phyloP scores from a whole-genome alignment of 2,113 vertebrate species.

The Anolis sagrei region DNA sequence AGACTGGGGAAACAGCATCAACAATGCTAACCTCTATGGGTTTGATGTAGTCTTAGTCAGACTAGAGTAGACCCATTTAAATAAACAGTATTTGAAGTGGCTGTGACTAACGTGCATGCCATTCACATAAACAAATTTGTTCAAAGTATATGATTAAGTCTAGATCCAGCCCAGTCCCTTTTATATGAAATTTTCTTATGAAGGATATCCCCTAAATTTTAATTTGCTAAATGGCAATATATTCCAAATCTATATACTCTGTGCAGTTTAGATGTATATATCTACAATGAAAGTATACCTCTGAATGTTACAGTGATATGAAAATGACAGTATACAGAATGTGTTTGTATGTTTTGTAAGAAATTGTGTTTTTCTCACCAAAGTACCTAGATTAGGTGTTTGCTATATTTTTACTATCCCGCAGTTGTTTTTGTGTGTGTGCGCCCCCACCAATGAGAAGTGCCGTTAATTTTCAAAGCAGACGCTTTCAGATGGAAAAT shows the following conservation, averaged over 20 bases:
- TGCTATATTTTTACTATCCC: conserved; percentile 49
- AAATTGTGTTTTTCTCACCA: conserved; percentile 34
- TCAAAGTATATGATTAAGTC: not conserved
- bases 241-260: conserved; percentile 51
- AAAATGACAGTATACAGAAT: conserved; percentile 34
- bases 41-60: not conserved
- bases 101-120: not conserved
- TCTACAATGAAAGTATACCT: conserved; percentile 39
- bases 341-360: conserved; percentile 36
- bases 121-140: not conserved
- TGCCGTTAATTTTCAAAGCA: conserved; percentile 70
- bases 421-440: conserved; percentile 44
- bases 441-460: conserved; percentile 61
- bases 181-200: not conserved
- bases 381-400: conserved; percentile 41
- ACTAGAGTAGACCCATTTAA: not conserved
- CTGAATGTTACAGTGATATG: conserved; percentile 20
- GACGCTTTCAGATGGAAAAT: conserved; percentile 64
- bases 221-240: conserved; percentile 44
- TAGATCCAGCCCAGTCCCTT: not conserved
- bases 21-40: not conserved
- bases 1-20: not conserved
- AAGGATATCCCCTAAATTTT: conserved; percentile 46
- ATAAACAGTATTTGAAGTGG: not conserved
- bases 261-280: conserved; percentile 14